Evolutionary conservation across 2,113 vertebrate genomes (phyloP), one percentile per base, ranked within the genome.

Genomic region (Oriolus oriolus): DNA sequence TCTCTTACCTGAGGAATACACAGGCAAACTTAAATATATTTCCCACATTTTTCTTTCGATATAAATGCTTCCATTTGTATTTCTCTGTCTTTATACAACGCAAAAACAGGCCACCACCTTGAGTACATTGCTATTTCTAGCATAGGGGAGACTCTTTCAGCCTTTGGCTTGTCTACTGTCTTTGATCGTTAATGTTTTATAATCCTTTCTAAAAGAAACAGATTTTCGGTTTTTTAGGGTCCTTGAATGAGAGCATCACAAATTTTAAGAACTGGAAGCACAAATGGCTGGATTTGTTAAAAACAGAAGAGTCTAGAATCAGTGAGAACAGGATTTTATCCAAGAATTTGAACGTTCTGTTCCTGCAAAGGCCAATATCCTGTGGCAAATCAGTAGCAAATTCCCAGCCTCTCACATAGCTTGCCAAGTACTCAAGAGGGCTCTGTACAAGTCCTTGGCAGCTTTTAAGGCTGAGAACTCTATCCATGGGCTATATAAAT

Each of bases 1-100:
- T 93, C 96, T 96, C 98, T 97, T 63, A 98, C 96, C 97, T 97
- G 69, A 61, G 57, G 69, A 87, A 86, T 17, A 85, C 2, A 83
- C 3, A n/a, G 61, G 49, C 8, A 42, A 45, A 39, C 73, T 59
- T 78, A 56, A 68, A 60, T 41, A 16, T 10, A 60, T 60, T 63
- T 56, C 24, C 18, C 0, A 0, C 8, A 35, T n/a, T 39, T 80
- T 85, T 9, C 28, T 85, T 84, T 78, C 71, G 44, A 63, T 41
- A 57, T 6, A 77, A 66, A 93, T 59, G 42, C 27, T 92, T 83
- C 52, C 16, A 47, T 70, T 77, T 65, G 26, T 59, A 85, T 65
- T 89, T 83, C 41, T 78, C 56, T 68, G 4, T 53, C 50, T 73
- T 73, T 57, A 83, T 13, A 23, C 33, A 94, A 66, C 10, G 71